Evolutionary conservation across 1,140 invertebrate genomes (phyloP).

Genomic region (Calliphora vicina): DNA sequence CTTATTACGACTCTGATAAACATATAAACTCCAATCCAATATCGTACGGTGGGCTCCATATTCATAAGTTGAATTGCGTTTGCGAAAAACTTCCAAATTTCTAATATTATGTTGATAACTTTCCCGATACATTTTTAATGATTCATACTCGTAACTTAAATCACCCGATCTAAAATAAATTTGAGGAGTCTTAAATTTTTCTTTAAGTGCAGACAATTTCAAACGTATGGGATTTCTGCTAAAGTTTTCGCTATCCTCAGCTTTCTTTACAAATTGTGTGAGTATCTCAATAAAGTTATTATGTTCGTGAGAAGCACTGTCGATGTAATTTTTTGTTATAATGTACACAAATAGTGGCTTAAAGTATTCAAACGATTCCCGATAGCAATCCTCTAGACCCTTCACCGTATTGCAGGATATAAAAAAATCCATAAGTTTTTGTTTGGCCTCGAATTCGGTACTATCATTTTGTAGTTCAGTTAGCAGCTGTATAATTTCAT

Average conservation of each 20-base stretch:
- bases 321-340: conserved; percentile 50
- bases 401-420: conserved; percentile 53
- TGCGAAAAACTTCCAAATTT: conserved; percentile 50
- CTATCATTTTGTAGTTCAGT: conserved; percentile 52
- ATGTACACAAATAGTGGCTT: conserved; percentile 58
- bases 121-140: conserved; percentile 51
- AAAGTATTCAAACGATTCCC: conserved; percentile 57
- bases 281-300: conserved; percentile 47
- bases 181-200: conserved; percentile 50
- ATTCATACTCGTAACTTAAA: conserved; percentile 48
- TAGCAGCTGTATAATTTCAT: conserved; percentile 49
- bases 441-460: conserved; percentile 52
- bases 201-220: conserved; percentile 45
- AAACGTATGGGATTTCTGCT: conserved; percentile 42
- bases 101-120: conserved; percentile 57
- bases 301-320: conserved; percentile 44
- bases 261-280: conserved; percentile 43
- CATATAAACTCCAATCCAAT: conserved; percentile 57
- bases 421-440: conserved; percentile 57
- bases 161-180: conserved; percentile 51
- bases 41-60: conserved; percentile 53
- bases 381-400: conserved; percentile 56
- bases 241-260: conserved; percentile 36
- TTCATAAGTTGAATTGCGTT: conserved; percentile 53
- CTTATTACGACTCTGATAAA: conserved; percentile 55